Evolutionary conservation across 2,797 vertebrate species (phyloP), one percentile per base, ranked within the genome.

Genomic region (Salmo trutta): DNA sequence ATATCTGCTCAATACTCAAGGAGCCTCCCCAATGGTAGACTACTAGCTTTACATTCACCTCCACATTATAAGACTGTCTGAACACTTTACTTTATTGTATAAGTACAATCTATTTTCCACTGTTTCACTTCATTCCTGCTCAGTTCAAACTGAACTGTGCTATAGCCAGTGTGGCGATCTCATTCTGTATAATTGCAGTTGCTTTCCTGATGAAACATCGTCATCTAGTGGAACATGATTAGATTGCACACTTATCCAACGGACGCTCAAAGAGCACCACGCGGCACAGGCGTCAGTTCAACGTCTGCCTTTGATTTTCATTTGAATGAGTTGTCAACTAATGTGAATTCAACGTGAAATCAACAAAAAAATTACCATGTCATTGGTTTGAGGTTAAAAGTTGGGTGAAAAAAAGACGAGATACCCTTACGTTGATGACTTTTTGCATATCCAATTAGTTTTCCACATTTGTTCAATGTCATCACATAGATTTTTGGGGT

Each of bases 171-270:
- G 27, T 51, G 16, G 68, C 21, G 19, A 5, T 24, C 12, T 33
- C 8, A 27, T 52, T 51, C 33, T 31, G 47, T 14, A 24, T 33
- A 27, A 64, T 6, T 54, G 12, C 29, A 16, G 29, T 36, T 68
- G 15, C 36, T 68, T 68, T 19, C 62, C 24, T 76, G 52, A 76
- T 75, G 27, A 77, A 77, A 51, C 79, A 66, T 17, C 62, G 83
- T 83, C 92, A 89, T 85, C 92, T 90, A 83, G 92, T 89, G 92
- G 90, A 71, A 14, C 1, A 29, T 33, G 41, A 15, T 10, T 47
- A 12, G 17, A 56, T 56, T 56, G 71, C 52, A n/a, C 24, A 8
- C 16, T 56, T 33, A 12, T 17, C 16, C 15, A 24, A 73, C 24
- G 27, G 8, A 16, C 5, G 17, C 29, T 19, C 4, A 12, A 31